Evolutionary conservation across 2,888 invertebrate species (phyloP), one percentile per base, ranked within the genome.

Genomic region (Calameuta idolon): DNA sequence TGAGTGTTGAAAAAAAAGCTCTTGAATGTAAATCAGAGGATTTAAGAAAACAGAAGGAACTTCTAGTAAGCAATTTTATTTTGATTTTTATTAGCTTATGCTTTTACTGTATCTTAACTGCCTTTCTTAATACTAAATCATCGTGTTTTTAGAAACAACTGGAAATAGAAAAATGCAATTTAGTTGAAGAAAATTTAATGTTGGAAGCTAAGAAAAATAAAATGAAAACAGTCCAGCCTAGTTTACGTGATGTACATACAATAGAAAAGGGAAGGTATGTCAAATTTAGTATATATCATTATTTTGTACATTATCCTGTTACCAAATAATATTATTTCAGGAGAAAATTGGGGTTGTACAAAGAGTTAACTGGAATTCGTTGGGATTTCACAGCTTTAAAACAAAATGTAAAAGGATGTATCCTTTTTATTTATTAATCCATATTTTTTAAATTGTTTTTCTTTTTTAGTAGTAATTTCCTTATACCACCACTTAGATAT

Each of bases 351-450:
- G 74, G 76, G 3, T 81, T 83, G 11, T 87, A 87, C 40, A 86
- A 81, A 81, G 74, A 81, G 33, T 69, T 87, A 40, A 87, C 86
- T 12, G 78, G 86, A 34, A 82, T 87, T 69, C 79, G 79, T 73
- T 87, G 87, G 87, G 85, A 87, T 75, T 86, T 79, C 68, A 79
- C 75, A n/a, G 76, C 71, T 35, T 71, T 82, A 11, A 77, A 81
- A 69, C 82, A 81, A 76, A 80, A 31, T 33, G 40, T 71, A 23
- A 79, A 81, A 80, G 87, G 87, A 78, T 79, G 85, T 85, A 85
- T 85, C 85, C 85, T 85, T 85, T 81, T 73, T 77, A 31, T 12
- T 31, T 71, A 31, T 34, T 37, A n/a, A 0, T 12, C 12, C 30
- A n/a, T 15, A 68, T 34, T 35, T 35, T 34, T 15, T 9, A 34